Evolutionary conservation across 2,888 invertebrate species (phyloP), one percentile per base, ranked within the genome.

Genomic region (Petrolisthes manimaculis): DNA sequence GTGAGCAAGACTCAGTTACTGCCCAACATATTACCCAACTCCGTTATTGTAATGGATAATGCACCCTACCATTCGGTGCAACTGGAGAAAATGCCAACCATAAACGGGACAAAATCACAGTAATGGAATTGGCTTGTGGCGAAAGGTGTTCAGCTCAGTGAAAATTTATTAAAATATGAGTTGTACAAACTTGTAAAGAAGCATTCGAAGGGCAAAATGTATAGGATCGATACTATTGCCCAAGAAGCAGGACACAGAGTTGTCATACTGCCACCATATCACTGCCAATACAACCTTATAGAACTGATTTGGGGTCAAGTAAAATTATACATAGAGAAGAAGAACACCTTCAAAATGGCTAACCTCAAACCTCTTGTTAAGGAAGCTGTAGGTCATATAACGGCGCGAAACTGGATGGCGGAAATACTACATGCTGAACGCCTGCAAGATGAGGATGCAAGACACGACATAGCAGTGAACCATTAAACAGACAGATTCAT

Each of bases 301-400:
- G 81, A 81, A n/a, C 55, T 81, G 4, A 81, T 81, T 14, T 81
- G 81, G 81, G 81, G 5, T 55, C 81, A 81, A 81, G 81, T 81
- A 24, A 81, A 81, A 55, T 81, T 55, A 18, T 81, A 53, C 18
- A 55, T 81, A 21, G 81, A 6, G 18, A 53, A 54, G 9, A 54
- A 55, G 14, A 81, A 81, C 54, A 81, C 37, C 37, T 37, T 37
- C 37, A 37, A 37, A 37, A 37, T 37, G 37, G 37, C 37, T 37
- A 2, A 37, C 37, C 37, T 37, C 37, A 37, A 37, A 37, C 37
- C 37, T 37, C 37, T 37, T 37, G 37, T 37, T 37, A 21, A 81
- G 54, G 81, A 81, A 55, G 82, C 82, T 5, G 5, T 82, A 24
- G 61, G 14, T n/a, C 4, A 24, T 8, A 61, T 82, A 2, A 82